Base-by-base conservation (phyloP, 2,113 vertebrate species). In the Oryzias javanicus region DNA sequence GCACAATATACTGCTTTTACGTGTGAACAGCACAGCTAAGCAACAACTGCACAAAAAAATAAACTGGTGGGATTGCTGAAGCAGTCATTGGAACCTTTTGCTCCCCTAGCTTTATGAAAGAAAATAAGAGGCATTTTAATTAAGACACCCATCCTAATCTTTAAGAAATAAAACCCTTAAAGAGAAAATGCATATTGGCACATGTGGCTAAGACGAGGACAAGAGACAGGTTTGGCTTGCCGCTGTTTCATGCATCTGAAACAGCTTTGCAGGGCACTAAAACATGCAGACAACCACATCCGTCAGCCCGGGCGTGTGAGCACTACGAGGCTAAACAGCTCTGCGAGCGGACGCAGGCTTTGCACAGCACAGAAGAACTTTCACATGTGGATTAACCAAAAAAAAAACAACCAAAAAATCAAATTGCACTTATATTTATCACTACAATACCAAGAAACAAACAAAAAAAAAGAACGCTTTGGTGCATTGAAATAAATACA, bases 361-460 rank as follows among this genome's bases (percentile, higher is more conserved):
- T 80, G 67, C 56, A 83, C 72, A 78, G 79, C 79, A 83, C 50
- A 80, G 62, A 70, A 64, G 42, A 76, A 72, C 49, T 71, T 80
- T 81, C 77, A 76, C 47, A 25, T 44, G 45, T 72, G 48, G 35
- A 25, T 47, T 20, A 61, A 49, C 59, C 27, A 49, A 55, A 49
- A 60, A 88, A 87, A 12, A 62, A 40, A 49, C 53, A 49, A 60
- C n/a, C n/a, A n/a, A n/a, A n/a, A n/a, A n/a, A n/a, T n/a, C n/a
- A n/a, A 88, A 87, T 80, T 87, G 88, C 88, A 88, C 82, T 88
- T 86, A 17, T 67, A 71, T 35, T 2, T 73, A 68, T 66, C 60
- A 67, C 53, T 19, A 52, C 22, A 60, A 48, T 18, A 53, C 60
- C 45, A 64, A 50, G 19, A 51, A 17, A 41, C 62, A 42, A 58